These are phyloP conservation scores for Electrophaes corylata DNA, from an alignment of 2,888 invertebrate genomes.

Conservation along the genomic window DNA sequence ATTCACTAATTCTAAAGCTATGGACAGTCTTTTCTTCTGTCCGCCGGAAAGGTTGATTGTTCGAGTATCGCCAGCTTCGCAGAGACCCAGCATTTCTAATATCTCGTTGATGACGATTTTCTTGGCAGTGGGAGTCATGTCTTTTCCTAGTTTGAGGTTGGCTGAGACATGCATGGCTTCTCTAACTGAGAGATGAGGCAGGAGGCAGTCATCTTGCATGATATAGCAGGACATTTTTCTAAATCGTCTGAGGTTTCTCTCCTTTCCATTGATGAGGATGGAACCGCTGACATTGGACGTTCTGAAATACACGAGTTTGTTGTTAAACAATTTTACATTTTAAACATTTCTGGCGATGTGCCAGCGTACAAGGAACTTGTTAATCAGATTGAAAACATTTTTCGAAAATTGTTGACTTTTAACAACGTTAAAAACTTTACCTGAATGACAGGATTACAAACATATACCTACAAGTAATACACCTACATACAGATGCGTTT, in stretches of 20 bases:
- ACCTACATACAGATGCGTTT: neutral
- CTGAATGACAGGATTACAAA: constrained; percentile 5
- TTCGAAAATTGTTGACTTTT: constrained; percentile 1
- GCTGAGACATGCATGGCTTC: constrained; percentile 98
- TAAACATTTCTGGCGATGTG: constrained; percentile 16
- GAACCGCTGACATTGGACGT: constrained; percentile 93
- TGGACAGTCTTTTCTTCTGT: constrained; percentile 95
- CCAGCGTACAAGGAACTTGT: constrained; percentile 17
- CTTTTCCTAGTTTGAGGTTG: constrained; percentile 94
- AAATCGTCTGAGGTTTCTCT: constrained; percentile 93
- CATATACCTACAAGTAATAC: too few species aligned
- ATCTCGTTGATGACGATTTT: constrained; percentile 94
- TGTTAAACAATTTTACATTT: constrained; percentile 28
- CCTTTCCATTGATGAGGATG: constrained; percentile 94
- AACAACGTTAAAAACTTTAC: constrained; percentile 3
- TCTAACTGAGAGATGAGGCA: constrained; percentile 94
- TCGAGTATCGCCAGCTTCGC: constrained; percentile 91
- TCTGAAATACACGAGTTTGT: constrained; percentile 74
- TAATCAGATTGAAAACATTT: constrained; percentile 19
- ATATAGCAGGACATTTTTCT: constrained; percentile 98
- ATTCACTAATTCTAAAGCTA: constrained; percentile 96
- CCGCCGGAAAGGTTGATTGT: constrained; percentile 94
- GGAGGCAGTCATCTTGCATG: constrained; percentile 96
- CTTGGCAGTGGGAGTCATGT: constrained; percentile 88
- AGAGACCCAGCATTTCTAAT: constrained; percentile 92